These are phyloP conservation scores for Chrysolina haemoptera DNA, from an alignment of 2,888 invertebrate species.

Conservation along the genomic window DNA sequence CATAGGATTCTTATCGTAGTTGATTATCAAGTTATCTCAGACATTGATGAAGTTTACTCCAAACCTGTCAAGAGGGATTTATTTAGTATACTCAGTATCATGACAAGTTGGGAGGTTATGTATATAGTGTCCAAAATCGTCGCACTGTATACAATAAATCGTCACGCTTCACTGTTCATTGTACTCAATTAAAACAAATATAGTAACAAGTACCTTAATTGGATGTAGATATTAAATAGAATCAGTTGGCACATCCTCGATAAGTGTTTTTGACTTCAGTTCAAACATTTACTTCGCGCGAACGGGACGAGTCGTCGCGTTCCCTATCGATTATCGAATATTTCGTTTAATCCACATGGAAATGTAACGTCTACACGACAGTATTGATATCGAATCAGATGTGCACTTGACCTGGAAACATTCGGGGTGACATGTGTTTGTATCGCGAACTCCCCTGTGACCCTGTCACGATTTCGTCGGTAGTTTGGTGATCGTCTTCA, in stretches of 20 bases:
- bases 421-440: conserved; percentile 35
- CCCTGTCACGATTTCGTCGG: background rate
- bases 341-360: conserved; percentile 5
- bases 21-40: background rate
- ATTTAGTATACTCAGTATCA: background rate
- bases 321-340: conserved; percentile 32
- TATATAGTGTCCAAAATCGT: conserved; percentile 10
- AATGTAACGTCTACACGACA: conserved; percentile 9
- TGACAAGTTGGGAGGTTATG: background rate
- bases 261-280: conserved; percentile 49
- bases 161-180: conserved; percentile 38
- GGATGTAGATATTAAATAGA: conserved; percentile 51
- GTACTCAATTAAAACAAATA: conserved; percentile 50
- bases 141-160: conserved; percentile 13
- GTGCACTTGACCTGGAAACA: conserved; percentile 45
- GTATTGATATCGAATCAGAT: conserved; percentile 31
- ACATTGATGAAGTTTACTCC: background rate
- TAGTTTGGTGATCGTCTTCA: background rate
- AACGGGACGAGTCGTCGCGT: background rate
- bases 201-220: conserved; percentile 52
- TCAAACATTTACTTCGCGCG: conserved; percentile 37
- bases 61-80: background rate
- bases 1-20: background rate
- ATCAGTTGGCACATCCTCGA: conserved; percentile 53
- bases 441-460: conserved; percentile 19